Percentiles rank a stretch among this genome's conserved stretches.
Evolutionary conservation across 2,797 vertebrate genomes (phyloP).

Genomic region (Anguilla pacifica): DNA sequence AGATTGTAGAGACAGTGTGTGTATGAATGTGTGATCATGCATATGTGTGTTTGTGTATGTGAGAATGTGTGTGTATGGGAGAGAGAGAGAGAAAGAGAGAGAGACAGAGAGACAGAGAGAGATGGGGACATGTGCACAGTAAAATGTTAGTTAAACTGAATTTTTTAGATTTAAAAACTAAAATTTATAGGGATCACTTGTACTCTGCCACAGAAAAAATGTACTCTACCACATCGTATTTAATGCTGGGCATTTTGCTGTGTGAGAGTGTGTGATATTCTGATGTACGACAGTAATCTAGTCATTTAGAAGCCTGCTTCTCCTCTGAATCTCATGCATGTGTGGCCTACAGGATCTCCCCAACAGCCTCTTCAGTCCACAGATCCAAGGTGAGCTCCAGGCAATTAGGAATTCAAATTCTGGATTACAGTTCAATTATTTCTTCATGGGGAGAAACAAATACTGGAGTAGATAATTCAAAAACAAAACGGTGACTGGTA

Average conservation of each 20-base stretch:
- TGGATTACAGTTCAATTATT: constrained; percentile 3
- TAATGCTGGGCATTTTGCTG: background rate
- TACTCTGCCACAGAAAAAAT: background rate
- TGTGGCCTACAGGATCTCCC: background rate
- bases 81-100: no score
- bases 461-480: background rate
- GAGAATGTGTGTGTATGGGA: background rate
- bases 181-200: background rate
- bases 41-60: background rate
- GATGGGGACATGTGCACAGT: no score
- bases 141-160: no score
- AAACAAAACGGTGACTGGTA: no score
- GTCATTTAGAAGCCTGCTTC: background rate
- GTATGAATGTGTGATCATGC: background rate
- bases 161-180: background rate
- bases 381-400: background rate
- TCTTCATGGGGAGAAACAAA: background rate
- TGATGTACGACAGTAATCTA: background rate
- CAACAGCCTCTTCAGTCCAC: background rate
- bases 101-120: no score
- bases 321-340: background rate
- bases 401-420: background rate
- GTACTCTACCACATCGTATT: background rate
- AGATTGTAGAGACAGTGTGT: background rate
- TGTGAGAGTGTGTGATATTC: background rate